Percentiles rank a stretch among this genome's conserved stretches.
These are phyloP conservation scores for Cyrtodaria siliqua DNA, from an alignment of 2,888 invertebrate species.

Conservation along the genomic window DNA sequence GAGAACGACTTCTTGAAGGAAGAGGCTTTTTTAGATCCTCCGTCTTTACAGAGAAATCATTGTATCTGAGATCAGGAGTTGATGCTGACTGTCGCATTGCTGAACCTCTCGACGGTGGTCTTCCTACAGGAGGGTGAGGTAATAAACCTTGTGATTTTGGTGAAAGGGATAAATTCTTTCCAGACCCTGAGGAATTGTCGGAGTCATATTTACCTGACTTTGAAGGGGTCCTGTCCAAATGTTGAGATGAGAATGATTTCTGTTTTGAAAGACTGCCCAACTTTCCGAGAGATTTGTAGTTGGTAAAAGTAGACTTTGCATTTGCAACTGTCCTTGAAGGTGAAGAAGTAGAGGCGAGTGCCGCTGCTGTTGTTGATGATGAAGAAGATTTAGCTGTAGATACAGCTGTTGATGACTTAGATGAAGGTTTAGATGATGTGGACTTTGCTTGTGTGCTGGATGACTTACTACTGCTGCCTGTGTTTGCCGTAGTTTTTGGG, in stretches of 20 bases:
- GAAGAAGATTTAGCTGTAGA: conserved; percentile 8
- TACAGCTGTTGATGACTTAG: conserved; percentile 8
- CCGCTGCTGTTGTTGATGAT: conserved; percentile 3
- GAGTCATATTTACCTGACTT: conserved; percentile 23
- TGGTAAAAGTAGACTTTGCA: conserved; percentile 22
- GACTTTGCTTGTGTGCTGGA: conserved; percentile 13
- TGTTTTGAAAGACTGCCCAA: conserved; percentile 49
- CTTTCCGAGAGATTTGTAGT: conserved; percentile 54
- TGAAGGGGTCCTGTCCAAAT: conserved; percentile 42
- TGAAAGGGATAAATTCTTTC: conserved; percentile 31
- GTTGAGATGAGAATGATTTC: conserved; percentile 61
- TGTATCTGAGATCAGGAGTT: conserved; percentile 60
- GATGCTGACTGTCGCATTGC: conserved; percentile 56
- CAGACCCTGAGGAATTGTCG: conserved; percentile 8
- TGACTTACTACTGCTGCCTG: conserved; percentile 4
- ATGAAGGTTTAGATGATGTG: conserved; percentile 1
- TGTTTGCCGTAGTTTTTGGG: neutral
- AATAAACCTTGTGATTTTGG: conserved; percentile 39
- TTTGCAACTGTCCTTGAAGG: conserved; percentile 21
- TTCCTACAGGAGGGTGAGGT: conserved; percentile 59
- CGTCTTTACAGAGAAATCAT: conserved; percentile 41
- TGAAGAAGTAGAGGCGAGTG: conserved; percentile 13
- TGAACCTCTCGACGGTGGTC: conserved; percentile 46
- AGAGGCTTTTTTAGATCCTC: conserved; percentile 58
- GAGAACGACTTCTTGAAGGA: conserved; percentile 38